phyloP scores from a whole-genome alignment of 2,888 invertebrate genomes.

The Arrhopalites spinosus region DNA sequence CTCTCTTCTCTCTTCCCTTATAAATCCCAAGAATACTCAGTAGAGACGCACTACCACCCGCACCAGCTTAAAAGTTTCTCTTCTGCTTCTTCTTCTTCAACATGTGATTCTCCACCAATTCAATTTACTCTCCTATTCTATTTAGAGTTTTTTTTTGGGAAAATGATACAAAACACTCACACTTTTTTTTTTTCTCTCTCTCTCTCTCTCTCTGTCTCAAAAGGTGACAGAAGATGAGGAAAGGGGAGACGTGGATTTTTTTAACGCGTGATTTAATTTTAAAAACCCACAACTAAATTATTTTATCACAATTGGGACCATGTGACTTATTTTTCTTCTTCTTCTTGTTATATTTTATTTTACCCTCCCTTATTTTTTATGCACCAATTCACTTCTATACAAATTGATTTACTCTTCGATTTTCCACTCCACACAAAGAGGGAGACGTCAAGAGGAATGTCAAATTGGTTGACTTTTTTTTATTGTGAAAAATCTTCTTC shows the following conservation, averaged over 20 bases:
- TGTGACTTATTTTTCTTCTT: background rate
- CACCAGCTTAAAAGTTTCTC: background rate
- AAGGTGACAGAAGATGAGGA: no score
- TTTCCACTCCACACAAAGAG: background rate
- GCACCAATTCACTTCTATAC: background rate
- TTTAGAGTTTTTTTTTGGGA: background rate
- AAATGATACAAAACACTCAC: no score
- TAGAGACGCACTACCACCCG: no score
- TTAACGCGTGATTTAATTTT: no score
- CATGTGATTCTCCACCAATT: background rate
- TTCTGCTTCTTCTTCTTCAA: background rate
- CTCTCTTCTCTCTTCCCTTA: background rate
- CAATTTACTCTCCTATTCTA: background rate
- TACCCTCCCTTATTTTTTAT: background rate
- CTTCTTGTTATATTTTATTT: background rate
- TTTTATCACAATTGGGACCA: no score
- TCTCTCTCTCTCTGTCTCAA: no score
- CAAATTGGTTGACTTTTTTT: background rate
- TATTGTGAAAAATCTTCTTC: no score
- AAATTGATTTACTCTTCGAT: background rate
- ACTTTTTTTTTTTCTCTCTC: no score
- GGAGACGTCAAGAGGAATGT: background rate
- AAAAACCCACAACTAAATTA: no score
- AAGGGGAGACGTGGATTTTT: no score
- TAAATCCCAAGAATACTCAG: no score